Conservation (phyloP, 1,140 invertebrate genomes). For the Cydia amplana region DNA sequence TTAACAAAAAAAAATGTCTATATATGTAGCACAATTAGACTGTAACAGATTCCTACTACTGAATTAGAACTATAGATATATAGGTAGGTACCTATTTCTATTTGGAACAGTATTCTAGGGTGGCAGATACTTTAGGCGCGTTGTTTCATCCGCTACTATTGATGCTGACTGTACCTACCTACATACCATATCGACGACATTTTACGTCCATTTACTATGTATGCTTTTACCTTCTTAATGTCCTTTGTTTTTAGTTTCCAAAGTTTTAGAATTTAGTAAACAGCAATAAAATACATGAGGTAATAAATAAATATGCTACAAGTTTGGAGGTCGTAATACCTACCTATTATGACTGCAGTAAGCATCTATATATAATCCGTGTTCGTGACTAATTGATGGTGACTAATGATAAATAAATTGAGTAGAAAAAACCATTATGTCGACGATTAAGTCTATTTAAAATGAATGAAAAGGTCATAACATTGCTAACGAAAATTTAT, state of each 20-base stretch:
- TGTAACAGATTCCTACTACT: neutral
- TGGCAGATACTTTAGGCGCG: too few relatives aligned
- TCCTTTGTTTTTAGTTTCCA: too few relatives aligned
- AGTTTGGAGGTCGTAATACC: neutral
- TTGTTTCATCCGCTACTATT: too few relatives aligned
- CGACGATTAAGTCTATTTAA: neutral
- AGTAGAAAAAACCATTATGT: neutral
- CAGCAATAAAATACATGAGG: neutral
- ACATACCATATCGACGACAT: too few relatives aligned
- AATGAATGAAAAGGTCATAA: neutral
- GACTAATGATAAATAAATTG: neutral
- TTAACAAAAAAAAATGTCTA: too few relatives aligned
- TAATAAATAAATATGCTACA: neutral
- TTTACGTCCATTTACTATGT: too few relatives aligned
- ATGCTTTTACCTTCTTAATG: too few relatives aligned
- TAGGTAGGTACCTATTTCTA: neutral
- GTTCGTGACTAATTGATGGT: constrained; percentile 2
- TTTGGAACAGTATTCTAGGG: too few relatives aligned
- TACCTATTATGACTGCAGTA: constrained; percentile 7
- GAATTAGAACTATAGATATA: neutral
- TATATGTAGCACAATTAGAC: too few relatives aligned
- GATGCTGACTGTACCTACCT: too few relatives aligned
- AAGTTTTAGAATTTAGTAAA: neutral
- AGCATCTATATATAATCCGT: neutral
- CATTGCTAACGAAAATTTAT: too few relatives aligned